These are phyloP conservation scores for Noturus placidus DNA, from an alignment of 2,113 vertebrate species.

Conservation along the genomic window DNA sequence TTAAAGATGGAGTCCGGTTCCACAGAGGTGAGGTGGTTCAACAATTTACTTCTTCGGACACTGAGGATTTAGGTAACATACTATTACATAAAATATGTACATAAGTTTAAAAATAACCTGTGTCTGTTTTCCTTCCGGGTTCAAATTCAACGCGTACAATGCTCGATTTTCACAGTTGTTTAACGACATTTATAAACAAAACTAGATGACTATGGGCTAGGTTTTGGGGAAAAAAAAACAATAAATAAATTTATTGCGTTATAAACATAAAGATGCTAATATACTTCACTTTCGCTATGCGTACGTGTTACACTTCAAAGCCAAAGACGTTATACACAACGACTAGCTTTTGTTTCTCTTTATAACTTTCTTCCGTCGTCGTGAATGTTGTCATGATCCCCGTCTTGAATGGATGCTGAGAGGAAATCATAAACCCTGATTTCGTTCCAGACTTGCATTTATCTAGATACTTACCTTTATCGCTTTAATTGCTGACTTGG, in stretches of 20 bases:
- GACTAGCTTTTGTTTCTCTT: no score
- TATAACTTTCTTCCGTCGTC: background rate
- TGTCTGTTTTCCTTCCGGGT: background rate
- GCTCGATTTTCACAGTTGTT: background rate
- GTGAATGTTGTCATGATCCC: background rate
- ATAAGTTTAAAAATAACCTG: no score
- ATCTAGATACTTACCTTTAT: slow-evolving; percentile 88
- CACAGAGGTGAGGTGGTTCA: no score
- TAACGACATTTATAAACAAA: background rate
- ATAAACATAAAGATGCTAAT: background rate
- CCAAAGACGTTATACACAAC: no score
- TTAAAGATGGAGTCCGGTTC: no score
- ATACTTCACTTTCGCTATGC: no score
- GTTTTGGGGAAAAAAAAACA: no score
- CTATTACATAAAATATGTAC: no score
- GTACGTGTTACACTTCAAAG: no score
- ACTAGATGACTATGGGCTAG: background rate
- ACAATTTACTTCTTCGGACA: no score
- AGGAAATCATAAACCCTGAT: background rate
- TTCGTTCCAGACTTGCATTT: background rate
- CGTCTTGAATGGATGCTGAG: background rate
- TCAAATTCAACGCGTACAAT: no score
- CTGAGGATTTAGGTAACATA: no score
- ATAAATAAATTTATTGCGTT: background rate
- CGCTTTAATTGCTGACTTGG: slow-evolving; percentile 98